Conservation (phyloP, 2,113 vertebrate genomes). For the Gallinago jamesoni region DNA sequence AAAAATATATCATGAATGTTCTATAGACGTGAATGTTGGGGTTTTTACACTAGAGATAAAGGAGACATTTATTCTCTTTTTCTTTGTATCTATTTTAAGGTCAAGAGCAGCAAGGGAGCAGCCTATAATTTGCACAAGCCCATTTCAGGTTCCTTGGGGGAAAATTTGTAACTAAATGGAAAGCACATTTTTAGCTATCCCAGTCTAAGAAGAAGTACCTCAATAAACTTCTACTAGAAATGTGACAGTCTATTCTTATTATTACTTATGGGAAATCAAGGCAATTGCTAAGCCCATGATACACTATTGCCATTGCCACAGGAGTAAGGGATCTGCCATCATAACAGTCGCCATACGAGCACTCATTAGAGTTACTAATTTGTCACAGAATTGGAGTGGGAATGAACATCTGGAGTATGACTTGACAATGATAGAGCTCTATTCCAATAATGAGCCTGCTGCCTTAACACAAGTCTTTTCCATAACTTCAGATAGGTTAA, state of each 20-base stretch:
- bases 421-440: not conserved
- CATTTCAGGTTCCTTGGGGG: not conserved
- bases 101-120: not conserved
- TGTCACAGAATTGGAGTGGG: not conserved
- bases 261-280: slow-evolving; percentile 28
- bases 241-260: not conserved
- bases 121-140: not conserved
- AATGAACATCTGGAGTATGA: slow-evolving; percentile 27
- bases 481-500: not conserved
- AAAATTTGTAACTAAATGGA: not conserved
- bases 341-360: not conserved
- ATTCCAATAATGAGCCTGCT: not conserved
- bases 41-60: not conserved
- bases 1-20: not conserved
- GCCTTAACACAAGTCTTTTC: not conserved
- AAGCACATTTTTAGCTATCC: not conserved
- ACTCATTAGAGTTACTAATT: not conserved
- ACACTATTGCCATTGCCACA: not conserved
- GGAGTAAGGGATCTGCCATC: not conserved
- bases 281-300: not conserved
- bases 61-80: not conserved
- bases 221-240: slow-evolving; percentile 30
- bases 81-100: not conserved
- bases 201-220: not conserved
- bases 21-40: not conserved